phyloP scores from a whole-genome alignment of 2,113 vertebrate species.

The Mola mola region DNA sequence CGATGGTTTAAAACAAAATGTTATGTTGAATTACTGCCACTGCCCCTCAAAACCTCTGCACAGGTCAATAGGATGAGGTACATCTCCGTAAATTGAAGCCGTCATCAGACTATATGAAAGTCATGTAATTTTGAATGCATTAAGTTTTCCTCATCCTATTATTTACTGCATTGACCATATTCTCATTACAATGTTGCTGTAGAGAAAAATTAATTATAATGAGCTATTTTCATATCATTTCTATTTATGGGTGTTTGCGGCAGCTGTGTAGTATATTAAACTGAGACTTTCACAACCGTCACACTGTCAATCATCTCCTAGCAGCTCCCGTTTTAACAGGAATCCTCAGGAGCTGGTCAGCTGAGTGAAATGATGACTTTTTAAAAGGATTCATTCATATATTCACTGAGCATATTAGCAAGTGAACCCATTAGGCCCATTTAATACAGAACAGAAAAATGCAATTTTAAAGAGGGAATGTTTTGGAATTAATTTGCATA shows the following conservation, averaged over 20 bases:
- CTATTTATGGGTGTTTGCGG: neutral
- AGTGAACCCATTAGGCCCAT: slow-evolving; percentile 55
- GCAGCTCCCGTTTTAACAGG: slow-evolving; percentile 25
- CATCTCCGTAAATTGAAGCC: too few relatives aligned
- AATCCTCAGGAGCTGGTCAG: slow-evolving; percentile 43
- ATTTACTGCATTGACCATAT: too few relatives aligned
- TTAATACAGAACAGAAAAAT: slow-evolving; percentile 34
- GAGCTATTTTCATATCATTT: too few relatives aligned
- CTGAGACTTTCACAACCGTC: slow-evolving; percentile 8
- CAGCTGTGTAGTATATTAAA: slow-evolving; percentile 6
- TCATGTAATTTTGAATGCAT: too few relatives aligned
- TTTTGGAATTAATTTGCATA: slow-evolving; percentile 56
- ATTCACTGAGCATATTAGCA: slow-evolving; percentile 67
- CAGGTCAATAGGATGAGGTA: too few relatives aligned
- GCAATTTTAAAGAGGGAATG: slow-evolving; percentile 36
- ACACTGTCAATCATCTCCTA: slow-evolving; percentile 33
- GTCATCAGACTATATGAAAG: too few relatives aligned
- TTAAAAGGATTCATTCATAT: slow-evolving; percentile 69
- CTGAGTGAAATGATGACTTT: slow-evolving; percentile 36
- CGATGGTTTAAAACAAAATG: too few relatives aligned
- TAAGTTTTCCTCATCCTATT: too few relatives aligned
- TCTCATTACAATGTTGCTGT: too few relatives aligned
- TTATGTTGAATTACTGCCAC: too few relatives aligned
- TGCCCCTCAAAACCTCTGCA: too few relatives aligned
- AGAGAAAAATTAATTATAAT: too few relatives aligned